Conservation (phyloP, 2,888 invertebrate species). For the Argyra leucocephala region DNA sequence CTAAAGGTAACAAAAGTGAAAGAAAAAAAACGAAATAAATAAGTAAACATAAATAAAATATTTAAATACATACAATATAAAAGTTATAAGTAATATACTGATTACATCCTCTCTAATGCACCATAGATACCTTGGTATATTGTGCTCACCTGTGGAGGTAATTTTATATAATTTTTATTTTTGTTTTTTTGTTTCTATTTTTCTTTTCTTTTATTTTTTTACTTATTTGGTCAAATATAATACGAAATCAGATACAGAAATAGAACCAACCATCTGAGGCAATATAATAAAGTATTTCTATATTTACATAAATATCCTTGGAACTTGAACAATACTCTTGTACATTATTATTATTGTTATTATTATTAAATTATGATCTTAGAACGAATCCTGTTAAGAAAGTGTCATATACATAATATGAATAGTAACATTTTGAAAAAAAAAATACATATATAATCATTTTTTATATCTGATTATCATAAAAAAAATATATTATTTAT, state of each 20-base stretch:
- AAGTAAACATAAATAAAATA: not conserved
- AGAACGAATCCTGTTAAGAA: too few relatives aligned
- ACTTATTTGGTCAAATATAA: not conserved
- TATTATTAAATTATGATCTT: too few relatives aligned
- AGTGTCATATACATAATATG: too few relatives aligned
- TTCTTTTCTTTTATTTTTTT: not conserved
- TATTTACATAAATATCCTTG: too few relatives aligned
- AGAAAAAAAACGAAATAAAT: not conserved
- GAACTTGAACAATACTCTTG: too few relatives aligned
- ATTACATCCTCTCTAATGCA: not conserved
- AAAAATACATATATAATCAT: too few relatives aligned
- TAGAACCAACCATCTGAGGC: too few relatives aligned
- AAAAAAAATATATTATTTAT: too few relatives aligned
- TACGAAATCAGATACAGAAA: not conserved
- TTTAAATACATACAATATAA: not conserved
- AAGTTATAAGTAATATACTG: not conserved
- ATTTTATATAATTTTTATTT: not conserved
- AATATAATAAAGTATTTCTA: too few relatives aligned
- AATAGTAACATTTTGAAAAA: too few relatives aligned
- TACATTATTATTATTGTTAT: too few relatives aligned
- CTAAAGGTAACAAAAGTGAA: not conserved
- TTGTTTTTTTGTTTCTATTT: not conserved
- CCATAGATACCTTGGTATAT: not conserved
- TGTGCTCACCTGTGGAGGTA: conserved; percentile 6
- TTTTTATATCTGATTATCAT: too few relatives aligned